Base-by-base conservation (phyloP, 2,797 vertebrate genomes). In the Cryptoblepharus egeriae region DNA sequence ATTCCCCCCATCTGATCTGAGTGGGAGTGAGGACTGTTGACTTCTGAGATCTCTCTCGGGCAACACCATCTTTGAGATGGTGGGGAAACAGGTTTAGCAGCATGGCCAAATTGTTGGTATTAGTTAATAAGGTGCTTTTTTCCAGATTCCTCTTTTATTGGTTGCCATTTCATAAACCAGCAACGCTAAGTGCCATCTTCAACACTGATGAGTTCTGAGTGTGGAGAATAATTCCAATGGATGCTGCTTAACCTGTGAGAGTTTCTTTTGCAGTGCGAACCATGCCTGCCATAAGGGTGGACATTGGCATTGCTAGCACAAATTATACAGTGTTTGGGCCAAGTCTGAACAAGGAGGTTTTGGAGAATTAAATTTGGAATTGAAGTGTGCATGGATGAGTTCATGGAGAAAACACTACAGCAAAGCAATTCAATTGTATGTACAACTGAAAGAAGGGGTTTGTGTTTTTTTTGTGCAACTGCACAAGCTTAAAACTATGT, bases 1-100 rank as follows among this genome's bases (percentile, higher is more conserved):
- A 94, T 92, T 93, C 87, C 90, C 88, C 90, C 93, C 26, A 9
- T 11, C 67, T 89, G 83, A 89, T 89, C 86, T 83, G 87, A 81
- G 83, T 35, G 79, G 61, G 73, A 42, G 37, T 9, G 11, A 22
- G 45, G 18, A 49, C 20, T 2, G 4, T 11, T n/a, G 75, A 20
- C 28, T 67, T 73, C 30, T 37, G 57, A 26, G 3, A 20, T 55
- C 22, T 24, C 42, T 39, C 30, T 45, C n/a, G n/a, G 30, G 45
- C 3, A 9, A 42, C 60, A 20, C n/a, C 26, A 63, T 73, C 57
- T 79, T 58, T 18, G 18, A 60, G 35, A 79, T 30, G 77, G 35
- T 5, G 39, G 35, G 11, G 10, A 24, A 58, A 16, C 30, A 60
- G 55, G 12, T 24, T 1, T 45, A 42, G 37, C 7, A 45, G 37